Evolutionary conservation across 2,888 invertebrate genomes (phyloP), one percentile per base, ranked within the genome.

Genomic region (Melinaea menophilus): DNA sequence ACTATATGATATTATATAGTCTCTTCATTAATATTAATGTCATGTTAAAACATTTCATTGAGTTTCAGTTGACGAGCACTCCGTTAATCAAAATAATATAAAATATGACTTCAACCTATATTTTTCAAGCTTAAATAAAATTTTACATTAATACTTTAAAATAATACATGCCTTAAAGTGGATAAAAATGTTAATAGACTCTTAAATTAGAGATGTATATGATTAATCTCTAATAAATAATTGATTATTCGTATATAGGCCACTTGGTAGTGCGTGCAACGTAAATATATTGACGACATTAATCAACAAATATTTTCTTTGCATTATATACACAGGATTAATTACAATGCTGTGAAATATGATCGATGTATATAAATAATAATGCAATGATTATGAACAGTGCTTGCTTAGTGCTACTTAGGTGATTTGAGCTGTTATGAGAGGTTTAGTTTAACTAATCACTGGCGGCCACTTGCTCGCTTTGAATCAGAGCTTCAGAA

Each of bases 401-500:
- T 84, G 85, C 82, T 84, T 71, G 83, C 90, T 87, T 89, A 90
- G 82, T 85, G 82, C 88, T 88, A 88, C 33, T 73, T 75, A 77
- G 78, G 80, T 84, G 79, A 78, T 85, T 88, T 88, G 90, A 90
- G 89, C 89, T 87, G 85, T 80, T 86, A 85, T 82, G 79, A 76
- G 71, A 65, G 75, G 69, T 75, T 67, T 78, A 79, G 75, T 78
- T 46, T 45, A 67, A 71, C 85, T 86, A 90, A 74, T 90, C 87
- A 63, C 81, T 78, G 45, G 87, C 79, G 22, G 83, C 84, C 2
- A 79, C 76, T 74, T 88, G 79, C 76, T 91, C 91, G 71, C 82
- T 91, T 71, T 85, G 77, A 69, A 91, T 89, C 63, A 91, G 80
- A 69, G 84, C 80, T 70, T 87, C 86, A 0, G 91, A 90, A 9